phyloP scores from a whole-genome alignment of 2,888 invertebrate species.

The Napeogenes inachia region DNA sequence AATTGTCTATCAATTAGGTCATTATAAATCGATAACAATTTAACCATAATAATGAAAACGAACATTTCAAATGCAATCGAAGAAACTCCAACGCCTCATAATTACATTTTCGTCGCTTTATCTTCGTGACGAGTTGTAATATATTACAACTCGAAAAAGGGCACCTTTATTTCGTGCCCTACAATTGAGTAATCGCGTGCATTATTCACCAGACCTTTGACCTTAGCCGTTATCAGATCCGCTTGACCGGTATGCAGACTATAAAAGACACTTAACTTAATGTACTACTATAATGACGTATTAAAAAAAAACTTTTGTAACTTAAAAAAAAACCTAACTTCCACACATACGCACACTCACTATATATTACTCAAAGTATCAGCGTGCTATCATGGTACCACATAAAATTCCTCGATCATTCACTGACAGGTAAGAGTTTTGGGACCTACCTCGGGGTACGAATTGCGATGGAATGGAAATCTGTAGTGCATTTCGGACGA shows the following conservation, averaged over 20 bases:
- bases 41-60: no score
- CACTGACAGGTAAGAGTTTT: no score
- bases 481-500: no score
- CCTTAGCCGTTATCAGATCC: constrained; percentile 35
- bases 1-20: no score
- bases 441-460: no score
- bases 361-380: no score
- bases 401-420: no score
- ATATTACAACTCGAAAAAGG: constrained; percentile 29
- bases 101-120: constrained; percentile 33
- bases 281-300: constrained; percentile 21
- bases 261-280: constrained; percentile 34
- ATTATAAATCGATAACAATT: no score
- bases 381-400: no score
- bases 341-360: no score
- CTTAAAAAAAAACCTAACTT: no score
- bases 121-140: constrained; percentile 29
- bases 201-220: constrained; percentile 32
- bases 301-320: background rate
- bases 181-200: constrained; percentile 39
- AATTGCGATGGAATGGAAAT: no score
- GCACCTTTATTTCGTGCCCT: constrained; percentile 30
- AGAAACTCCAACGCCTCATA: background rate
- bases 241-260: constrained; percentile 31
- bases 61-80: background rate